Percentiles rank a stretch among this genome's conserved stretches.
phyloP scores from a whole-genome alignment of 2,888 invertebrate species.

The Dynastes maya region DNA sequence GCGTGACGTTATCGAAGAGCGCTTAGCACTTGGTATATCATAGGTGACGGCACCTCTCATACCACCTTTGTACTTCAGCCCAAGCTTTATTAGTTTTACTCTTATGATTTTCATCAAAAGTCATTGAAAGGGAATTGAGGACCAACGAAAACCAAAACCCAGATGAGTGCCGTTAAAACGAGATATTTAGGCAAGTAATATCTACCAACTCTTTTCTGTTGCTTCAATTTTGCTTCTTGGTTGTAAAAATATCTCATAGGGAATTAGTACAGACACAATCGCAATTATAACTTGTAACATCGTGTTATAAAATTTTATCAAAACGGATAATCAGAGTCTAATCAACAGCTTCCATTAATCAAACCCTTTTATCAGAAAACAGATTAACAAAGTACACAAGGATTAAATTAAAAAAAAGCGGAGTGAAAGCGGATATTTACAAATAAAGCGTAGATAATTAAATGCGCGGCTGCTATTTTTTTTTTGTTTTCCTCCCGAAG shows the following conservation, averaged over 20 bases:
- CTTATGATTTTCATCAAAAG: no score
- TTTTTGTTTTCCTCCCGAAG: not conserved
- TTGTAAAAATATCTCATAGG: not conserved
- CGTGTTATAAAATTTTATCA: not conserved
- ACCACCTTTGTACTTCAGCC: no score
- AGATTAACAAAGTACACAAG: conserved; percentile 7
- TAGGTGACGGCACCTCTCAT: no score
- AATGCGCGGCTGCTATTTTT: conserved; percentile 3
- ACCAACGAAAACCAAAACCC: no score
- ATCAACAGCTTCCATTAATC: conserved; percentile 3
- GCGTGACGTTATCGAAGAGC: no score
- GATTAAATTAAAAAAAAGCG: conserved; percentile 29
- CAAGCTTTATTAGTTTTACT: no score
- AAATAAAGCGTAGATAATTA: conserved; percentile 34
- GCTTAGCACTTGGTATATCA: no score
- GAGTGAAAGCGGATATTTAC: conserved; percentile 18
- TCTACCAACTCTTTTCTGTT: no score
- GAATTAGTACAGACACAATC: not conserved
- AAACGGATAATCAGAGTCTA: not conserved
- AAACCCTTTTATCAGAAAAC: conserved; percentile 3
- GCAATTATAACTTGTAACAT: not conserved
- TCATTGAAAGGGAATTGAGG: no score
- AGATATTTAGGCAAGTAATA: no score
- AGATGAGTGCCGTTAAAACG: no score
- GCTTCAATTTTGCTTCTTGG: not conserved